These are phyloP conservation scores for Triplophysa dalaica DNA, from an alignment of 2,113 vertebrate species.

Conservation along the genomic window DNA sequence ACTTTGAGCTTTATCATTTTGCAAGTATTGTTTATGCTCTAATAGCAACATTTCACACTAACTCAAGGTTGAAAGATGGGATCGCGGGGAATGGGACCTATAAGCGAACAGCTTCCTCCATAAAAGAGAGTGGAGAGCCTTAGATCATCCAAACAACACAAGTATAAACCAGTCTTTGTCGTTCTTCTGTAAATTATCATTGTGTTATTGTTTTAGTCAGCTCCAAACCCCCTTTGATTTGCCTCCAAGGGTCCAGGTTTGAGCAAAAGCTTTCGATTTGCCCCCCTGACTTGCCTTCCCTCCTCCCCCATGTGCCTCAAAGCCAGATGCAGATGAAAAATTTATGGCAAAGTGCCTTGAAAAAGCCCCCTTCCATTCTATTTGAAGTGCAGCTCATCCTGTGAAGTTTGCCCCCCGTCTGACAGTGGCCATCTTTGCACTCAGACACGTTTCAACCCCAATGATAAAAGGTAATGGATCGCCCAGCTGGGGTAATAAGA, in stretches of 20 bases:
- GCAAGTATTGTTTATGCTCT: no score
- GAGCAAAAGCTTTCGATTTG: constrained; percentile 63
- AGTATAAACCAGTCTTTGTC: constrained; percentile 58
- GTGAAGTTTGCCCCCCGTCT: constrained; percentile 70
- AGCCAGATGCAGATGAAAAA: constrained; percentile 77
- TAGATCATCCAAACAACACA: constrained; percentile 46
- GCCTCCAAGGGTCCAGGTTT: constrained; percentile 65
- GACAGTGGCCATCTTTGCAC: constrained; percentile 66
- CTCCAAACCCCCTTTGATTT: constrained; percentile 59
- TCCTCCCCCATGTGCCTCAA: constrained; percentile 70
- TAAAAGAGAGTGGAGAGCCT: neutral
- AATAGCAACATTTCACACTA: no score
- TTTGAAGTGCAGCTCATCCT: constrained; percentile 73
- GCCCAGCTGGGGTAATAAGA: constrained; percentile 57
- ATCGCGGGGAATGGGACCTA: no score
- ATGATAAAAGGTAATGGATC: constrained; percentile 44
- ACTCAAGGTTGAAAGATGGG: no score
- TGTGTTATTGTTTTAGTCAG: constrained; percentile 61
- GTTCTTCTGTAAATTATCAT: constrained; percentile 63
- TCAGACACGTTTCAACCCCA: constrained; percentile 57
- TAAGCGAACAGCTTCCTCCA: neutral
- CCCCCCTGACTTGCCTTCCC: constrained; percentile 57
- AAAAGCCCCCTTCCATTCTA: constrained; percentile 65
- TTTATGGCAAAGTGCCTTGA: constrained; percentile 75
- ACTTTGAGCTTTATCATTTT: no score